Base-by-base conservation (phyloP, 2,888 invertebrate species). In the Octodonta nipae region DNA sequence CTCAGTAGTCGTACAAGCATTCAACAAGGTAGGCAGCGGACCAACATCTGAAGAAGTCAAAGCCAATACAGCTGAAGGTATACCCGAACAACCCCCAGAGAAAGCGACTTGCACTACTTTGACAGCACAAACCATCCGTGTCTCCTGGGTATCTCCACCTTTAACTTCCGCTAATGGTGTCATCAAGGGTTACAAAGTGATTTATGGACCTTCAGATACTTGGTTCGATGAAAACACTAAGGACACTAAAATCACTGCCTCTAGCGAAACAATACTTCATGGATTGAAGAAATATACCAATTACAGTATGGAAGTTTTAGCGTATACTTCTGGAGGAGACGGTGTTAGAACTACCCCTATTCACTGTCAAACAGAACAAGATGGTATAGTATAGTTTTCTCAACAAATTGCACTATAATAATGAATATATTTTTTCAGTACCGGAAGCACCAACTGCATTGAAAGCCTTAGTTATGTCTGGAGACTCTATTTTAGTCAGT, bases 301-400 rank as follows among this genome's bases (percentile, higher is more conserved):
- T 65, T 95, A 93, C 64, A 92, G 89, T 35, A 87, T 95, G 78
- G 89, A 92, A 70, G 89, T 95, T 16, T 65, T 92, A 48, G 91
- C 93, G 13, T 92, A 82, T 51, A 93, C 93, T 5, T 82, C 89
- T 34, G 92, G 89, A 42, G 95, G 95, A 7, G 92, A 93, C 60
- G 92, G 93, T 40, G 89, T 89, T 27, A 76, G 87, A 45, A 81
- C 84, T 46, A 70, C 73, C 11, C 81, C 86, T 5, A 86, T 92
- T 47, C 87, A 87, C 61, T 89, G 92, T 59, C 84, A 84, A 65
- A 93, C 93, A 30, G 87, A 89, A 68, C 91, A 93, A 66, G 93
- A 93, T 62, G 86, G 91, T 89, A 63, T 20, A 7, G n/a, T n/a
- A 20, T 20, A 6, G 20, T 20, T 20, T 20, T n/a, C 20, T 20